These are phyloP conservation scores for Volucella bombylans DNA, from an alignment of 2,888 invertebrate species.

Conservation along the genomic window DNA sequence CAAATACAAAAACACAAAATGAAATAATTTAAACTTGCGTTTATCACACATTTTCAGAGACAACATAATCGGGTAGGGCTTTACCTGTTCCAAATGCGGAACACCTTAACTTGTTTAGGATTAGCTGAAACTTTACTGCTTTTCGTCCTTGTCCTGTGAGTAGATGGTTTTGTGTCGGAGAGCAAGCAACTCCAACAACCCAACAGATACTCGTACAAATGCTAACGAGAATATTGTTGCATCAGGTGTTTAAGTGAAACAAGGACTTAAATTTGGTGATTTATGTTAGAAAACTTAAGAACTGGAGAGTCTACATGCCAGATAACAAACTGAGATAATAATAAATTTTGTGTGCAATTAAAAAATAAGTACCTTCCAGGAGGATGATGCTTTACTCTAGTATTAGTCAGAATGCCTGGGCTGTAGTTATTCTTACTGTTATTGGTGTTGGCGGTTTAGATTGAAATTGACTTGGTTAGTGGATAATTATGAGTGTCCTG, in stretches of 20 bases:
- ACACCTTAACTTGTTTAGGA: constrained; percentile 71
- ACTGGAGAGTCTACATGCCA: constrained; percentile 57
- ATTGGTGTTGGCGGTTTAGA: too few relatives aligned
- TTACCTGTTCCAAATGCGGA: constrained; percentile 46
- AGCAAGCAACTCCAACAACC: constrained; percentile 36
- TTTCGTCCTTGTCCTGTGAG: background rate
- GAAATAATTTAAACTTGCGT: constrained; percentile 68
- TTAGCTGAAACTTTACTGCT: constrained; percentile 68
- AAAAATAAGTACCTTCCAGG: constrained; percentile 36
- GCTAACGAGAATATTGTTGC: constrained; percentile 60
- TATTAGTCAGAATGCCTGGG: too few relatives aligned
- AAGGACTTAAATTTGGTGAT: constrained; percentile 73
- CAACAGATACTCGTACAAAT: constrained; percentile 17
- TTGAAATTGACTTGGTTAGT: too few relatives aligned
- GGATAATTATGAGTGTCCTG: too few relatives aligned
- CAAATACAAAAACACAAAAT: constrained; percentile 35
- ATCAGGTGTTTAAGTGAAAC: constrained; percentile 74
- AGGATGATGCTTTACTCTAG: constrained; percentile 33
- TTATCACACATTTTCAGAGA: constrained; percentile 60
- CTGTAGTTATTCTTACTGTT: too few relatives aligned
- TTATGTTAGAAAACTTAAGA: constrained; percentile 63
- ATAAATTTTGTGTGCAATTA: constrained; percentile 62
- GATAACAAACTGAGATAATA: constrained; percentile 67
- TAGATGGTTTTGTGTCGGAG: background rate
- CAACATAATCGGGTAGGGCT: constrained; percentile 62